Conservation (phyloP, 2,113 vertebrate species). For the Bujurquina vittata region DNA sequence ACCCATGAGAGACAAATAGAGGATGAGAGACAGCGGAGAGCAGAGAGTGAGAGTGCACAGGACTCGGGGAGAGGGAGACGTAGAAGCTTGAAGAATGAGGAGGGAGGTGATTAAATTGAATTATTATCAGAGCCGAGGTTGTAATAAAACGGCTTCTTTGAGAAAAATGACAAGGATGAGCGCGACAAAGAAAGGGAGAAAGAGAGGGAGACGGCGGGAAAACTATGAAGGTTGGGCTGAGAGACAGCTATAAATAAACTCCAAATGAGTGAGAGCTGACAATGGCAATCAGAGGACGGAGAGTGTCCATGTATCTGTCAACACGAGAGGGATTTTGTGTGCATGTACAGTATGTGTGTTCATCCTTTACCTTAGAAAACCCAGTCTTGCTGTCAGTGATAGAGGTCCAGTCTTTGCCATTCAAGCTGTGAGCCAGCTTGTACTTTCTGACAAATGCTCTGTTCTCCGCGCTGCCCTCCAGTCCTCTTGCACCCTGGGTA, state of each 20-base stretch:
- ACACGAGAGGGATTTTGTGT: neutral
- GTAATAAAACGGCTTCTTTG: constrained; percentile 42
- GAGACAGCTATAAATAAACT: constrained; percentile 55
- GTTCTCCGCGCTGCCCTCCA: constrained; percentile 90
- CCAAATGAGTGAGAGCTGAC: constrained; percentile 47
- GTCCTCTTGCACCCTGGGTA: constrained; percentile 93
- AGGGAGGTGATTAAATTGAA: constrained; percentile 70
- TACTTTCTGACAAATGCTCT: constrained; percentile 96
- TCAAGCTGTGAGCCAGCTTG: constrained; percentile 93
- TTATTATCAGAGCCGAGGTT: constrained; percentile 61
- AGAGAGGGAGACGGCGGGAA: neutral
- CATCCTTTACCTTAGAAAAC: constrained; percentile 88
- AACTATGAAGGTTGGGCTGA: constrained; percentile 17
- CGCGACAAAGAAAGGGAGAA: neutral
- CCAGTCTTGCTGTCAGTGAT: constrained; percentile 90
- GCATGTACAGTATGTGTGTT: neutral
- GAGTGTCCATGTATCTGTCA: constrained; percentile 10
- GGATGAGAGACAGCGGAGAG: constrained; percentile 51
- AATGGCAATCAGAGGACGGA: constrained; percentile 9
- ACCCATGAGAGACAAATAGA: constrained; percentile 72
- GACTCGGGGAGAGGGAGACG: constrained; percentile 20
- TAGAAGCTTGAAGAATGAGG: constrained; percentile 30
- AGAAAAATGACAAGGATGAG: constrained; percentile 44
- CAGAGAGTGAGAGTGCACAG: constrained; percentile 16
- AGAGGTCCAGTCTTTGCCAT: constrained; percentile 91